phyloP scores from a whole-genome alignment of 2,888 invertebrate species.

The Caenorhabditis angaria region DNA sequence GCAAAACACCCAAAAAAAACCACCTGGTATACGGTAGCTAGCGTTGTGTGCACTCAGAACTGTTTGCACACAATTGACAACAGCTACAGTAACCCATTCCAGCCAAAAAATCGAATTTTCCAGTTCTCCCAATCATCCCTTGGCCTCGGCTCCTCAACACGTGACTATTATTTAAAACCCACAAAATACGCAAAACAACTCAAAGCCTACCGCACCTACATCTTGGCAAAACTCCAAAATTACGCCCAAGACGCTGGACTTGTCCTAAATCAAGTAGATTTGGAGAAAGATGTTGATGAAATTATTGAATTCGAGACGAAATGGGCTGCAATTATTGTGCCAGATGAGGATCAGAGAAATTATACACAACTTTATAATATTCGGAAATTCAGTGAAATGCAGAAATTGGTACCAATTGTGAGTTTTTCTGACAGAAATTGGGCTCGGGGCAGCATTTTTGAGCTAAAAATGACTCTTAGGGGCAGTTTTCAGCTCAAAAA shows the following conservation, averaged over 20 bases:
- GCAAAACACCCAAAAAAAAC: not conserved
- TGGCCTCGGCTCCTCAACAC: slow-evolving; percentile 68
- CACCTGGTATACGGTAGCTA: no score
- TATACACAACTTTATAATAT: slow-evolving; percentile 64
- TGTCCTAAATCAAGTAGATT: slow-evolving; percentile 48
- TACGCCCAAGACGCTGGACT: slow-evolving; percentile 63
- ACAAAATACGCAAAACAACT: slow-evolving; percentile 69
- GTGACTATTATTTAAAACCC: slow-evolving; percentile 70
- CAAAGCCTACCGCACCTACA: slow-evolving; percentile 65
- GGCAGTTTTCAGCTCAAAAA: no score
- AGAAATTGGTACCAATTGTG: slow-evolving; percentile 64
- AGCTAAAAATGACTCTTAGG: no score
- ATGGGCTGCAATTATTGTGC: slow-evolving; percentile 64
- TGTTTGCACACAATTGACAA: no score
- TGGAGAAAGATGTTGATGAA: slow-evolving; percentile 64
- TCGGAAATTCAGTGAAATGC: slow-evolving; percentile 54
- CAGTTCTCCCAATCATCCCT: slow-evolving; percentile 69
- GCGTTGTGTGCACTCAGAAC: no score
- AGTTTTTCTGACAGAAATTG: slow-evolving; percentile 7
- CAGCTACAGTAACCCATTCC: no score
- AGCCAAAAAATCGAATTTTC: not conserved
- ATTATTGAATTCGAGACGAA: slow-evolving; percentile 64
- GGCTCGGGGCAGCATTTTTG: no score
- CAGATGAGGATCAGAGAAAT: slow-evolving; percentile 69
- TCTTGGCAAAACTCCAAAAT: slow-evolving; percentile 54